A percentile compares a stretch with the other conserved stretches of the same genome.
Conservation (phyloP, 1,140 invertebrate species). For the Drosophila murphyi region DNA sequence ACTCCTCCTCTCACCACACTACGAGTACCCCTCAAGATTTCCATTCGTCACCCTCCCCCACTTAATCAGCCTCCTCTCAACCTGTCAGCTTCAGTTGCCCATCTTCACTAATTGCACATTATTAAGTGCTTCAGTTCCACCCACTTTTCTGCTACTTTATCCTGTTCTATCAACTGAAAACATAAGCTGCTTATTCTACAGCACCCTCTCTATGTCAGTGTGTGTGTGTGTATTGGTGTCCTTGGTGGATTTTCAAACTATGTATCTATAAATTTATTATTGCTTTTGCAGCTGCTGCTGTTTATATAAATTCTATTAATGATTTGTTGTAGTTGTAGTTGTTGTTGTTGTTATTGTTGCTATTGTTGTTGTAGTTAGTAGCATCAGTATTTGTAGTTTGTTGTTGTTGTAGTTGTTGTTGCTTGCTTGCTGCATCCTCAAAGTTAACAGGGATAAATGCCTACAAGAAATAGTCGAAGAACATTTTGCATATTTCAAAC, state of each 20-base stretch:
- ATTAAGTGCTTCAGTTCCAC: constrained; percentile 29
- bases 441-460: constrained; percentile 85
- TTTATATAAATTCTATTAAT: constrained; percentile 71
- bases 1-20: too few species aligned
- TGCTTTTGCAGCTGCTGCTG: constrained; percentile 39
- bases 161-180: constrained; percentile 40
- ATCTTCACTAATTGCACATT: constrained; percentile 45
- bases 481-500: constrained; percentile 46
- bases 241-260: constrained; percentile 13
- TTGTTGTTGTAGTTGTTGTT: constrained; percentile 46
- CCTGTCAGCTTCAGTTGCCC: neutral
- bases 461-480: constrained; percentile 78
- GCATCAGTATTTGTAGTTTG: constrained; percentile 45
- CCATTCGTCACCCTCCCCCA: neutral
- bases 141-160: neutral
- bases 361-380: constrained; percentile 46
- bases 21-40: neutral
- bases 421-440: constrained; percentile 75
- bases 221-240: constrained; percentile 29
- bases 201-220: neutral
- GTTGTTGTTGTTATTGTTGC: constrained; percentile 50
- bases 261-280: constrained; percentile 30
- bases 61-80: neutral
- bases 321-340: constrained; percentile 47
- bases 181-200: constrained; percentile 45